These are phyloP conservation scores for Passer domesticus DNA, from an alignment of 2,113 vertebrate species.

Conservation along the genomic window DNA sequence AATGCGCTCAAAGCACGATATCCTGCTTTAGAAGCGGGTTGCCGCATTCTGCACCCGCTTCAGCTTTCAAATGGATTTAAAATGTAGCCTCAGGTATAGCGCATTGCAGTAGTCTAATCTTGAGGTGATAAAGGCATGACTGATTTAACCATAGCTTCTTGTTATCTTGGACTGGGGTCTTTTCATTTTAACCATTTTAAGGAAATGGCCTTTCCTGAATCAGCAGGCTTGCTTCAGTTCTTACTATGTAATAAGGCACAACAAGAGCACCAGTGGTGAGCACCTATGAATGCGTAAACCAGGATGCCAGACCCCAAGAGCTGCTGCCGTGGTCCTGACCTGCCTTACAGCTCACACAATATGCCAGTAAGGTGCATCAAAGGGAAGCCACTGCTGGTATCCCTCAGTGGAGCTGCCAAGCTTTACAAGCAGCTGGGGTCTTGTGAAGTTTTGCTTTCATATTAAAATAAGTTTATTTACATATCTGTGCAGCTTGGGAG, in stretches of 20 bases:
- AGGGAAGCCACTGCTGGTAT: background rate
- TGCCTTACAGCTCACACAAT: background rate
- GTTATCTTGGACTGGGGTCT: slow-evolving; percentile 60
- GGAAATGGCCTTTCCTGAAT: slow-evolving; percentile 46
- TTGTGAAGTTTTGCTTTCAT: slow-evolving; percentile 62
- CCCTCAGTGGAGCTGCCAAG: slow-evolving; percentile 43
- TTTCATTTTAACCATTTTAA: slow-evolving; percentile 68
- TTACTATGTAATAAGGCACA: background rate
- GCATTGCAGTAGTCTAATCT: slow-evolving; percentile 64
- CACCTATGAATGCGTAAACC: background rate
- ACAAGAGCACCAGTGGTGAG: background rate
- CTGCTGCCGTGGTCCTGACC: background rate
- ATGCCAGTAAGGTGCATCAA: slow-evolving; percentile 14
- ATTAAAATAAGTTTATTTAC: slow-evolving; percentile 54
- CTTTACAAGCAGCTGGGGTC: slow-evolving; percentile 31
- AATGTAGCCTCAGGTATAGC: slow-evolving; percentile 64
- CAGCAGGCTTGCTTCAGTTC: slow-evolving; percentile 17
- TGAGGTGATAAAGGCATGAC: slow-evolving; percentile 69
- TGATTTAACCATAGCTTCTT: slow-evolving; percentile 65
- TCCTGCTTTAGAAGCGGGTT: slow-evolving; percentile 52
- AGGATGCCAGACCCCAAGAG: background rate
- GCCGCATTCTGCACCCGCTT: slow-evolving; percentile 36
- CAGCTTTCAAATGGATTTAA: slow-evolving; percentile 68
- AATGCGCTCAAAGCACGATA: slow-evolving; percentile 9
- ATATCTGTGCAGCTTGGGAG: slow-evolving; percentile 27